phyloP scores from a whole-genome alignment of 2,797 vertebrate genomes.

The Melanotaenia pygmaea region DNA sequence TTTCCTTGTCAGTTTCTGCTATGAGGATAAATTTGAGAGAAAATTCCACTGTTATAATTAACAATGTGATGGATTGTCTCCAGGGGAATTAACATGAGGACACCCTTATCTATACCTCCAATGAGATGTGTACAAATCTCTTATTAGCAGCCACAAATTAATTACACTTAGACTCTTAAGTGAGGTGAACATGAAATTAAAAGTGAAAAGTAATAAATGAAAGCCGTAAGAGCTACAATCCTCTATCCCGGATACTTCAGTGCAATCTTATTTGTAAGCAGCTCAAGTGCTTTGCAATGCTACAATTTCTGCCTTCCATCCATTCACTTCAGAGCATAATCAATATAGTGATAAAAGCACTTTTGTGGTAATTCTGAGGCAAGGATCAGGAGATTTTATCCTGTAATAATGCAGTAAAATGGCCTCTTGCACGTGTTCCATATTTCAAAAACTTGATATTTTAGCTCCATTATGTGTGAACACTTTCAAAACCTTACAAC shows the following conservation, averaged over 20 bases:
- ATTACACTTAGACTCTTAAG: slow-evolving; percentile 11
- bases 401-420: slow-evolving; percentile 37
- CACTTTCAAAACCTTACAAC: slow-evolving; percentile 7
- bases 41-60: slow-evolving; percentile 54
- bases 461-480: slow-evolving; percentile 9
- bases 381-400: slow-evolving; percentile 44
- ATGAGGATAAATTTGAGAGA: slow-evolving; percentile 42
- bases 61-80: slow-evolving; percentile 31
- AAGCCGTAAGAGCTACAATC: slow-evolving; percentile 10
- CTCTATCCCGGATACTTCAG: slow-evolving; percentile 22
- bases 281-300: slow-evolving; percentile 33
- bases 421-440: slow-evolving; percentile 19
- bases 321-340: slow-evolving; percentile 47
- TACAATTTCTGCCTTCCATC: slow-evolving; percentile 21
- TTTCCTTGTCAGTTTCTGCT: slow-evolving; percentile 44
- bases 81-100: slow-evolving; percentile 25
- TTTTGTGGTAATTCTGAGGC: slow-evolving; percentile 55
- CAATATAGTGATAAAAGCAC: slow-evolving; percentile 58
- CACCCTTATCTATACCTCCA: slow-evolving; percentile 32
- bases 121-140: slow-evolving; percentile 18
- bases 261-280: slow-evolving; percentile 42
- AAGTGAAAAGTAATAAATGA: neutral
- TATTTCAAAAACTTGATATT: slow-evolving; percentile 13
- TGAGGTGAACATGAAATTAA: slow-evolving; percentile 5
- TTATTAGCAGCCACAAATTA: slow-evolving; percentile 40